Base-by-base conservation (phyloP, 2,888 invertebrate species). In the Dicyrtoma fusca region DNA sequence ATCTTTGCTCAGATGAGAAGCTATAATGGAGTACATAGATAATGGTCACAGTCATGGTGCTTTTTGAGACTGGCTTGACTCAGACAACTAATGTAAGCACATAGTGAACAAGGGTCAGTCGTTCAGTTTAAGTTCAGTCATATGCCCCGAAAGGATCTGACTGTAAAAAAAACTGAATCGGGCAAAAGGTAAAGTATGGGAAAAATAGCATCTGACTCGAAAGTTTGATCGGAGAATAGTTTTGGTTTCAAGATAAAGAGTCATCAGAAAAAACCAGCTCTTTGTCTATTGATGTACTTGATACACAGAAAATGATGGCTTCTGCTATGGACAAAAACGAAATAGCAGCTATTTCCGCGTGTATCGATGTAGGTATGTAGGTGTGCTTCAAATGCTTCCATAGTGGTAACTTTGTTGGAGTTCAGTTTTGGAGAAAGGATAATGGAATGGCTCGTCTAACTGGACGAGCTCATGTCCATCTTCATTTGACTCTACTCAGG, bases 171-270 rank as follows among this genome's bases (percentile, higher is more conserved):
- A 49, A n/a, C 44, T 51, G 63, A 61, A 63, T 51, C 34, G 70
- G 63, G 21, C 44, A 47, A 63, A 61, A 71, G 74, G 64, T 51
- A 75, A 74, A 75, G 69, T 73, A 72, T 73, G 73, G 66, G 75
- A 73, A 75, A 62, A 53, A 19, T 59, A 73, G 45, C 73, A 75
- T 61, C 75, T 75, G 73, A 49, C 66, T 57, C 26, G 53, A 66
- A 66, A 71, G 34, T 74, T 71, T 74, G 74, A 74, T 74, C 74
- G 71, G 74, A 68, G 71, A 74, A 72, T 72, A 71, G 74, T 71
- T 74, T 74, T 74, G 74, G 71, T 74, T 74, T 71, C 71, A 69
- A 72, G 74, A 74, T 74, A 71, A 71, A 68, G 74, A 71, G 74
- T 74, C 74, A 72, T 74, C 69, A 69, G 59, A 71, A 59, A 64